Evolutionary conservation across 2,888 invertebrate genomes (phyloP).

Genomic region (Rhamnusium bicolor): DNA sequence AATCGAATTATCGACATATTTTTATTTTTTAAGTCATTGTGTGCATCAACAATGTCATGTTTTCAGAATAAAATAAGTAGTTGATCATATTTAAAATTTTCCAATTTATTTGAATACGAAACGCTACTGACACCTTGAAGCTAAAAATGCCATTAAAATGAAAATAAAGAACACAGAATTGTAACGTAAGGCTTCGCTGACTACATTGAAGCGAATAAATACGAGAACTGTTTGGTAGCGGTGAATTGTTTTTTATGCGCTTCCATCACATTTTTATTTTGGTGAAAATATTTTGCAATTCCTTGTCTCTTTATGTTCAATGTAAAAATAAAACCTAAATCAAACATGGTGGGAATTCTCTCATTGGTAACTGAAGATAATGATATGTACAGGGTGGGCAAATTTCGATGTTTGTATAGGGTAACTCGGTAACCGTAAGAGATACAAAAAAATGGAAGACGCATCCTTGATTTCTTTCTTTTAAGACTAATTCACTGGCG

Average conservation of each 20-base stretch:
- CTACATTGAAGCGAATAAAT: constrained; percentile 6
- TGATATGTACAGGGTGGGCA: background rate
- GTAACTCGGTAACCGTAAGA: no score
- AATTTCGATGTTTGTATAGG: no score
- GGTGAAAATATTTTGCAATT: constrained; percentile 18
- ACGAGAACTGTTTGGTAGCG: constrained; percentile 11
- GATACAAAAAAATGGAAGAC: no score
- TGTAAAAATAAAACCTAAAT: background rate
- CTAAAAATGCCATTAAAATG: constrained; percentile 2
- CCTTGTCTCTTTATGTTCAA: constrained; percentile 3
- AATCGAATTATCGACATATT: no score
- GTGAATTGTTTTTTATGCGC: constrained; percentile 25
- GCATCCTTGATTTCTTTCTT: no score
- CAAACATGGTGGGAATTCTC: constrained; percentile 1
- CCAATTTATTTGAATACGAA: background rate
- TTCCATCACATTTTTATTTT: constrained; percentile 20
- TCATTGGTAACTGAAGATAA: background rate
- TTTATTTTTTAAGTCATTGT: no score
- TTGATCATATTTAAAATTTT: no score
- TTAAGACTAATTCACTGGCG: no score
- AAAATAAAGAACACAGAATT: constrained; percentile 9
- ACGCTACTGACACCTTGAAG: background rate
- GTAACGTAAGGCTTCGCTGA: background rate
- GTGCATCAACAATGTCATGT: no score
- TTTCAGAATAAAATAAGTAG: no score